Base-by-base conservation (phyloP, 2,888 invertebrate species). In the Epinotia ramella region DNA sequence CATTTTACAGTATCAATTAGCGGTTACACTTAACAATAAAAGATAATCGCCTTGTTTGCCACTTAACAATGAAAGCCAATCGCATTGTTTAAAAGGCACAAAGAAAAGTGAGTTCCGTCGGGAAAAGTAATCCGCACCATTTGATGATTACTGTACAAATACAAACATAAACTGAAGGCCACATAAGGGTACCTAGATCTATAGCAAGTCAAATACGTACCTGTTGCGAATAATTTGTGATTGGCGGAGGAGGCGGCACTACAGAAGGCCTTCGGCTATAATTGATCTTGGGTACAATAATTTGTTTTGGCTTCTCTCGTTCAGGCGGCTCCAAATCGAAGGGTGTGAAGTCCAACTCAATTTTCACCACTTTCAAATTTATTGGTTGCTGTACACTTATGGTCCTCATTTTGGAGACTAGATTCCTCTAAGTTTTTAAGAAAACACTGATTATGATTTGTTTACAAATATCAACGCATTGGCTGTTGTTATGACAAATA, bases 351-450 rank as follows among this genome's bases (percentile, higher is more conserved):
- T 94, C 91, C 70, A 94, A 79, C 82, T 94, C 93, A 75, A 90
- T 92, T 76, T 87, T 88, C 60, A 94, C 90, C 3, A 94, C 92
- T 87, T 89, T 93, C 70, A 94, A 86, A 84, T 94, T 94, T 77
- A 94, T 91, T 1, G 92, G 89, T 78, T 91, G 87, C 44, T 87
- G 84, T 64, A 88, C 86, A 81, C 86, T 88, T 78, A 93, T 90
- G 56, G 93, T 93, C 85, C 92, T 87, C 93, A 94, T 93, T 80
- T 60, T 77, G 11, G 20, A 44, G 13, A 0, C 5, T 44, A 44
- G 13, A 11, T 44, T 40, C 6, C 28, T 53, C 5, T 53, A 1
- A 53, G 16, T 53, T n/a, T 53, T 53, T 7, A n/a, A n/a, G n/a
- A 53, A 9, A 40, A 46, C 59, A 53, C 66, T 69, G 40, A 59